Conservation (phyloP, 2,797 vertebrate species). For the Manis pentadactyla region DNA sequence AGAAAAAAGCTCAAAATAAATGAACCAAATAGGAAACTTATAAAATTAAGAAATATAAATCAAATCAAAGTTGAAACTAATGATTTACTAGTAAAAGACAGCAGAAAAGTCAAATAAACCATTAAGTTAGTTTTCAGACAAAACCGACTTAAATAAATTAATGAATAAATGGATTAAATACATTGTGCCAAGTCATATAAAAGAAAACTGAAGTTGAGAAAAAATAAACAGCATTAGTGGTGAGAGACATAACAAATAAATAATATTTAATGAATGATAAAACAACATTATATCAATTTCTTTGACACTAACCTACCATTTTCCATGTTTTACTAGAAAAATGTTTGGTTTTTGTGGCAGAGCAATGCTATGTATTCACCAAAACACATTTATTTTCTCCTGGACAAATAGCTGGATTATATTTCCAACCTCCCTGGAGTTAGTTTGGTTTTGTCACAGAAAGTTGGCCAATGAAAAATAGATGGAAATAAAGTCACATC, state of each 20-base stretch:
- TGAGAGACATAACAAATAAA: background rate
- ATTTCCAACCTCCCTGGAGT: background rate
- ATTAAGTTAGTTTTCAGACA: background rate
- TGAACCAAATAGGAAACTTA: background rate
- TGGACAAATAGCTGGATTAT: background rate
- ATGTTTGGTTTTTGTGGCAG: background rate
- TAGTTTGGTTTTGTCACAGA: background rate
- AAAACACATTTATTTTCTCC: background rate
- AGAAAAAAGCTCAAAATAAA: no score
- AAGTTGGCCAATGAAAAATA: background rate
- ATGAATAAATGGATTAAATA: background rate
- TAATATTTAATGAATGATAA: background rate
- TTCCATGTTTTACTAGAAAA: background rate
- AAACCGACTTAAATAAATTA: background rate
- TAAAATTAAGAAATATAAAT: background rate
- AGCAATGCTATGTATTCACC: background rate
- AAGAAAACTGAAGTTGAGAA: background rate
- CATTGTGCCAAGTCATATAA: background rate
- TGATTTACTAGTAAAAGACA: background rate
- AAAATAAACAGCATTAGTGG: background rate
- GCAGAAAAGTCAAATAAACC: background rate
- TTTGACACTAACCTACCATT: background rate
- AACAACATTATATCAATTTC: background rate
- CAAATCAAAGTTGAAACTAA: background rate
- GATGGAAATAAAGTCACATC: background rate